Evolutionary conservation across 2,797 vertebrate genomes (phyloP), one percentile per base, ranked within the genome.

Genomic region (Gila robusta): DNA sequence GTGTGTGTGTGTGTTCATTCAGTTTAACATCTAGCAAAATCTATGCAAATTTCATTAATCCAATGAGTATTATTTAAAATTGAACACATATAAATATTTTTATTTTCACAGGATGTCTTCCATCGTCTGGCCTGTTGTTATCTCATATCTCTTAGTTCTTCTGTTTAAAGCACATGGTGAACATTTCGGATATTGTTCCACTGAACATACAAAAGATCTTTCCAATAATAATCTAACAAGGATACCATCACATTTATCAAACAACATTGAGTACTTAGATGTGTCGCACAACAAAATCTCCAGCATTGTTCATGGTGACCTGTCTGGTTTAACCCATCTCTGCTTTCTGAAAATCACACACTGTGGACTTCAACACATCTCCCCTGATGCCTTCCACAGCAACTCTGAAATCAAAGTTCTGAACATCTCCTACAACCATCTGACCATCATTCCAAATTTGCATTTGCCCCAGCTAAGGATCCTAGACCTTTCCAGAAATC

Each of bases 221-320:
- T 93, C 90, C 2, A 4, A 91, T 62, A 83, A 85, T 28, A 92
- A 93, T 12, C 79, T 93, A 47, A 91, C 74, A 23, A 59, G 26
- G 0, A 87, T 95, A 69, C 93, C 94, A 8, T 39, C 67, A 9
- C 28, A 91, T 87, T 81, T 95, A 47, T 81, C 91, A 9, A 49
- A 39, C 0, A 6, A 89, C 82, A 93, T 88, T 0, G 88, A 93
- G 62, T 93, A 91, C 82, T 54, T 94, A 87, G 93, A 94, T 64
- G 37, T 94, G 66, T 95, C 94, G 9, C 8, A 92, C 79, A 95
- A 94, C 83, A 86, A 84, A 37, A 92, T 95, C 81, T 72, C 5
- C n/a, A 87, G 64, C 5, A 88, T 95, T 54, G 49, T 74, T 2
- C 79, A 10, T 19, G 39, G n/a, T 1, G 79, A 88, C 2, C 89